These are phyloP conservation scores for Stenodema calcarata DNA, from an alignment of 2,888 invertebrate genomes.

Conservation along the genomic window DNA sequence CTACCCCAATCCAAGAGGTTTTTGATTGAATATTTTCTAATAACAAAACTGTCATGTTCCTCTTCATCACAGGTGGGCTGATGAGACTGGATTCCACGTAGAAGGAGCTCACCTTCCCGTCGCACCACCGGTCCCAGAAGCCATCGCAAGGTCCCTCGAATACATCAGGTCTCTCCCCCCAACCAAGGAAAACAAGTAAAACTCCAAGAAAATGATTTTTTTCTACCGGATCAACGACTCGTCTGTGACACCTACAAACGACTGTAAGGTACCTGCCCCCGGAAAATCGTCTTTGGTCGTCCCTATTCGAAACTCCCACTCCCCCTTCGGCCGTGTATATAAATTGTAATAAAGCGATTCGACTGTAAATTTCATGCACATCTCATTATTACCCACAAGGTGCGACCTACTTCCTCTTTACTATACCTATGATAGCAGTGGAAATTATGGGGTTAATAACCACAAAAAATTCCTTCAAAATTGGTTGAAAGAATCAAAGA, in stretches of 20 bases:
- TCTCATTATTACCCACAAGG: no score
- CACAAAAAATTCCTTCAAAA: no score
- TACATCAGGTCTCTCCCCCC: constrained; percentile 61
- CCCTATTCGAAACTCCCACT: neutral
- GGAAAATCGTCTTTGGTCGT: neutral
- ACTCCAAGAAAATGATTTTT: neutral
- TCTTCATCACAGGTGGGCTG: constrained; percentile 71
- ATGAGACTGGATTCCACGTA: constrained; percentile 50
- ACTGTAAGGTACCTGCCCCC: neutral
- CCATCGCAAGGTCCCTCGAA: constrained; percentile 65
- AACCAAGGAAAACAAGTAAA: constrained; percentile 29
- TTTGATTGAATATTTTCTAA: neutral
- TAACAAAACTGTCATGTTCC: constrained; percentile 72
- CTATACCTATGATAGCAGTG: no score
- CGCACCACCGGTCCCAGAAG: constrained; percentile 55
- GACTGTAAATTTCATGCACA: neutral
- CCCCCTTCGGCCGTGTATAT: constrained; percentile 19
- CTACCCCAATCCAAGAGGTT: no score
- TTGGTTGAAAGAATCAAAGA: no score
- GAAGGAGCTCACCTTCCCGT: constrained; percentile 45
- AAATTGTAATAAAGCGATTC: constrained; percentile 6
- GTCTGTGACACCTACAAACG: neutral
- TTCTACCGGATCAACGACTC: neutral
- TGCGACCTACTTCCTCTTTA: no score
- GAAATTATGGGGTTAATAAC: no score